Base-by-base conservation (phyloP, 35 echinoderm and acorn worm species). In the Ophioderma brevispina region DNA sequence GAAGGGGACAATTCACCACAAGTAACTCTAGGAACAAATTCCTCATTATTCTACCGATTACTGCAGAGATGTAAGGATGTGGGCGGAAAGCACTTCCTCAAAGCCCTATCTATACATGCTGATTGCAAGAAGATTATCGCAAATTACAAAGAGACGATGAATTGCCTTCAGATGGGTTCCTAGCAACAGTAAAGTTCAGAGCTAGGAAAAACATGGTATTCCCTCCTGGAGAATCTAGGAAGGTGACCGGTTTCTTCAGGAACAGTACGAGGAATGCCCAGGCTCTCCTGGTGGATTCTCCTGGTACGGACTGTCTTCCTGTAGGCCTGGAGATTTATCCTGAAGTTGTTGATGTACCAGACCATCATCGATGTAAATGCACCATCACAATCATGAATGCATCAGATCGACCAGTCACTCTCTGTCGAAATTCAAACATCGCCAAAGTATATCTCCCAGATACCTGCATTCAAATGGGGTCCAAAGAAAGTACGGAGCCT, bases 401-500 rank as follows among this genome's bases (percentile, higher is more conserved):
- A 13, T 70, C 59, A 2, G 59, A 70, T 25, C 3, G n/a, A 6
- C 59, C 59, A 13, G 59, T 70, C 4, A 18, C 28, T 18, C 28
- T 70, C 10, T 25, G n/a, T 25, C 59, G n/a, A 25, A 70, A 70
- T 70, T 30, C 2, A 13, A 30, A 25, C 28, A 30, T 70, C 2
- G 59, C 59, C 5, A 70, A 30, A 25, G 28, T 70, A 3, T 70
- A 25, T 25, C 10, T 70, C 59, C 59, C 59, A 15, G 33, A 76
- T 77, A 21, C 82, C 82, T 25, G 76, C 90, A 17, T 81, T 81
- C 31, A 38, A 90, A 0, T 87, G 92, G 32, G 18, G 21, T 55
- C 84, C 4, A 49, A 0, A 11, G 30, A 23, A 31, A 32, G n/a
- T 15, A 46, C 33, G 8, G 40, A 78, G 23, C 17, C 40, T 21